Evolutionary conservation across 1,140 invertebrate species (phyloP).

Genomic region (Ooceraea biroi): DNA sequence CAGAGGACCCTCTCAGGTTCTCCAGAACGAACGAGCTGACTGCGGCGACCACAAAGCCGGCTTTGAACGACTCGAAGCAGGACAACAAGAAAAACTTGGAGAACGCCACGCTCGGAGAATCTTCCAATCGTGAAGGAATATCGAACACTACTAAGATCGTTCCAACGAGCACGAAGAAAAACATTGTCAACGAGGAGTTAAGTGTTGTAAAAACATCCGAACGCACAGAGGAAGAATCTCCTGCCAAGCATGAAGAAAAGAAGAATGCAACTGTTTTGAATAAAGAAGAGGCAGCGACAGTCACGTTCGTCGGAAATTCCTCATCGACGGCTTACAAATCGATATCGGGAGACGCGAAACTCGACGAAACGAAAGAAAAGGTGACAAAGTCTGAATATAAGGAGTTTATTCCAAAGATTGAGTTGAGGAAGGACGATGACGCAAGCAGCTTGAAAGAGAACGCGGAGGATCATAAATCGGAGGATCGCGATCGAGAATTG

Average conservation of each 20-base stretch:
- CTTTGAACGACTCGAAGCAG: conserved; percentile 33
- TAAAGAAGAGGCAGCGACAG: neutral
- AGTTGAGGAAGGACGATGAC: conserved; percentile 19
- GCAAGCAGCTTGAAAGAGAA: neutral
- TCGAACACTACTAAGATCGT: neutral
- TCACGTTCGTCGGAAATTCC: neutral
- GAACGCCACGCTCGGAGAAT: neutral
- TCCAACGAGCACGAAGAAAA: neutral
- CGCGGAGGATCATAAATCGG: neutral
- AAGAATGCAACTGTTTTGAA: neutral
- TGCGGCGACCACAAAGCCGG: conserved; percentile 42
- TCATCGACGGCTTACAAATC: neutral
- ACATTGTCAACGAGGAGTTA: conserved; percentile 39
- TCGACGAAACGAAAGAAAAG: conserved; percentile 49
- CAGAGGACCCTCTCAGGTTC: conserved; percentile 48
- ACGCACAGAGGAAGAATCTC: neutral
- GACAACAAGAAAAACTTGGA: conserved; percentile 35
- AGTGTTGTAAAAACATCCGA: conserved; percentile 61
- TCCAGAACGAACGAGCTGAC: conserved; percentile 59
- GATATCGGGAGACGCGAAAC: neutral
- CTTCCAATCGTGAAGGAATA: neutral
- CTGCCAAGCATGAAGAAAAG: neutral
- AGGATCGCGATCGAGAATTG: conserved; percentile 17
- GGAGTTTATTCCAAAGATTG: neutral
- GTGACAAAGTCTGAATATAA: conserved; percentile 36